Evolutionary conservation across 1,140 invertebrate species (phyloP).

Genomic region (Thaumetopoea pityocampa): DNA sequence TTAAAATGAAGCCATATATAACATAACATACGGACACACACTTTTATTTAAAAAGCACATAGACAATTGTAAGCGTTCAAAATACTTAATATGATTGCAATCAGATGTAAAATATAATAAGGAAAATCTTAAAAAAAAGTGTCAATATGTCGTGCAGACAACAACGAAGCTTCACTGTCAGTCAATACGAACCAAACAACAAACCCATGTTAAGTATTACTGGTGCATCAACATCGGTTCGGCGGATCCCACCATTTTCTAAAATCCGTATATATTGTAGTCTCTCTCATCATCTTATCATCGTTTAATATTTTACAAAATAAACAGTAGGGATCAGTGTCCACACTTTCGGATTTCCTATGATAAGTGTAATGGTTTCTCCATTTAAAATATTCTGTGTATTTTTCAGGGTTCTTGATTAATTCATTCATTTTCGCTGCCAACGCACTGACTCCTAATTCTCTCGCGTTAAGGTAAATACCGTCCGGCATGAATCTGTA

Average conservation of each 20-base stretch:
- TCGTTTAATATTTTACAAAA: slow-evolving; percentile 29
- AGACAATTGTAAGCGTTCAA: no score
- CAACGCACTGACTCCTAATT: slow-evolving; percentile 13
- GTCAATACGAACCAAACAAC: no score
- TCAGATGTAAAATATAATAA: no score
- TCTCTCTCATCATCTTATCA: slow-evolving; percentile 19
- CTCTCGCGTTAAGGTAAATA: slow-evolving; percentile 29
- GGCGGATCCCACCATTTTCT: slow-evolving; percentile 26
- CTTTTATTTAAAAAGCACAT: no score
- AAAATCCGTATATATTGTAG: slow-evolving; percentile 23
- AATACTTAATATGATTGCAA: no score
- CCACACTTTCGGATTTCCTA: slow-evolving; percentile 9
- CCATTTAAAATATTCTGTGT: slow-evolving; percentile 29
- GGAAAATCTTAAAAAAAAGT: no score
- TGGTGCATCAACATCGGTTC: slow-evolving; percentile 6
- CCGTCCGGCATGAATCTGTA: slow-evolving; percentile 35
- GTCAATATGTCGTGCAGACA: no score
- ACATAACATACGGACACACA: no score
- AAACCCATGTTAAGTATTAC: no score
- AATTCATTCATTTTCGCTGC: slow-evolving; percentile 25
- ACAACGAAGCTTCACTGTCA: no score
- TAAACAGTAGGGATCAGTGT: slow-evolving; percentile 26
- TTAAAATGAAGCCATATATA: no score
- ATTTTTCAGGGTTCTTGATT: slow-evolving; percentile 24
- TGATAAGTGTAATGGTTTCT: slow-evolving; percentile 29